Percentiles rank a stretch among this genome's conserved stretches.
phyloP scores from a whole-genome alignment of 1,140 invertebrate species.

The Zaprionus tsacasi region DNA sequence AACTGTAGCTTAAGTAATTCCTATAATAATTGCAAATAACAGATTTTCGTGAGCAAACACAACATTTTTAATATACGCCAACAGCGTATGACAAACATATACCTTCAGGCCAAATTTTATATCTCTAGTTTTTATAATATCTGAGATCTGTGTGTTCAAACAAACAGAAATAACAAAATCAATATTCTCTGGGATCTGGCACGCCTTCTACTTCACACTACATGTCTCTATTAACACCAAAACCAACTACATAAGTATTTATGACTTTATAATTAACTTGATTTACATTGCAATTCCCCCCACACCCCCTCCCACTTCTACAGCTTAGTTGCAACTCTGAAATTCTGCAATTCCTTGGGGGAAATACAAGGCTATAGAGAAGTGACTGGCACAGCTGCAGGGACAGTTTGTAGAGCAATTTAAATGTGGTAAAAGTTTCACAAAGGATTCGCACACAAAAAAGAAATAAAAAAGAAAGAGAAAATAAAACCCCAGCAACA shows the following conservation, averaged over 20 bases:
- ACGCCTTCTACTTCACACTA: neutral
- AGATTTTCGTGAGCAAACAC: too few species aligned
- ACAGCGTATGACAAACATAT: too few species aligned
- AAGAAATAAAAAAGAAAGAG: slow-evolving; percentile 7
- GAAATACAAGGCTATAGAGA: neutral
- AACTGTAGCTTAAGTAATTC: too few species aligned
- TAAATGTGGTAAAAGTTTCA: slow-evolving; percentile 24
- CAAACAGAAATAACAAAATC: too few species aligned
- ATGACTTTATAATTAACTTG: slow-evolving; percentile 16
- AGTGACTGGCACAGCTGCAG: slow-evolving; percentile 2
- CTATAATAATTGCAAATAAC: too few species aligned
- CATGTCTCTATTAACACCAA: neutral
- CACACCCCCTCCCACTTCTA: neutral
- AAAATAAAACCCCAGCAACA: neutral
- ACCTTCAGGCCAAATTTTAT: too few species aligned
- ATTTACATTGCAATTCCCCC: slow-evolving; percentile 1
- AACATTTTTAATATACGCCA: too few species aligned
- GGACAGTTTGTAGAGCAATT: slow-evolving; percentile 17
- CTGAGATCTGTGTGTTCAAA: too few species aligned
- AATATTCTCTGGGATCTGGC: too few species aligned
- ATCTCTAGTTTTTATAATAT: too few species aligned
- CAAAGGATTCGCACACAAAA: slow-evolving; percentile 9
- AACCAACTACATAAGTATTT: slow-evolving; percentile 16
- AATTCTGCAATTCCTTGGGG: slow-evolving; percentile 3
- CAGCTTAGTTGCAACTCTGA: neutral